These are phyloP conservation scores for Corydoras sp. DNA, from an alignment of 2,113 vertebrate genomes.

Conservation along the genomic window DNA sequence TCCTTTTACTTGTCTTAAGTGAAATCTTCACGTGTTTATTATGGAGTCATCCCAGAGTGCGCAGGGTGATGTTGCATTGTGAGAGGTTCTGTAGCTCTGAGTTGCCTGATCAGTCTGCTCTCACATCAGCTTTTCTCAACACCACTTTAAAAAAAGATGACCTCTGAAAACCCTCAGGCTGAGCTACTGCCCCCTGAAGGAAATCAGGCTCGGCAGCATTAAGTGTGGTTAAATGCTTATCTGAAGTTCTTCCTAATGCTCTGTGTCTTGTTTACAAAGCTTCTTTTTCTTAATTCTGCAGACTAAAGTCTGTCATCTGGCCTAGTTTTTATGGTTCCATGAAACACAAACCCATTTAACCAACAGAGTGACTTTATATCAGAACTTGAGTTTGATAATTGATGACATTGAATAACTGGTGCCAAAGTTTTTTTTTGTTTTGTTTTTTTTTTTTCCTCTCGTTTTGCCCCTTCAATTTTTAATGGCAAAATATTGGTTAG, in stretches of 20 bases:
- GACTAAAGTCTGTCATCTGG: slow-evolving; percentile 20
- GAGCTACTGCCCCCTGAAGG: neutral
- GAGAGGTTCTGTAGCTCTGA: no score
- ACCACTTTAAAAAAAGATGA: no score
- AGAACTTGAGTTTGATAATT: neutral
- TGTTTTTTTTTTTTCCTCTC: no score
- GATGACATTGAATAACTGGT: slow-evolving; percentile 15
- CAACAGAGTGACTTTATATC: neutral
- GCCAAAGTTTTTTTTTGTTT: slow-evolving; percentile 29
- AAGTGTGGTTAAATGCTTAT: neutral
- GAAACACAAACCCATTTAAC: neutral
- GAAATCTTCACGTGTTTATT: no score
- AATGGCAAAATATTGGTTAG: no score
- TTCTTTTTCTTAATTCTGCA: slow-evolving; percentile 8
- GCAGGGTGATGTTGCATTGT: neutral
- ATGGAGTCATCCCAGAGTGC: neutral
- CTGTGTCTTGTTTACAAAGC: slow-evolving; percentile 32
- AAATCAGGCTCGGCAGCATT: no score
- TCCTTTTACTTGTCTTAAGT: neutral
- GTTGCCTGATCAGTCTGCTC: no score
- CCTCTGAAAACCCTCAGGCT: neutral
- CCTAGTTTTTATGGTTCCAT: slow-evolving; percentile 10
- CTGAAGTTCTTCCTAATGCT: neutral
- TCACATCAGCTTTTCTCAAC: no score
- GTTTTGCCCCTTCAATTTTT: neutral